Percentiles rank a stretch among this genome's conserved stretches.
Evolutionary conservation across 92 coral and sea anemone species (phyloP).

Genomic region (Anthopleura xanthogrammica): DNA sequence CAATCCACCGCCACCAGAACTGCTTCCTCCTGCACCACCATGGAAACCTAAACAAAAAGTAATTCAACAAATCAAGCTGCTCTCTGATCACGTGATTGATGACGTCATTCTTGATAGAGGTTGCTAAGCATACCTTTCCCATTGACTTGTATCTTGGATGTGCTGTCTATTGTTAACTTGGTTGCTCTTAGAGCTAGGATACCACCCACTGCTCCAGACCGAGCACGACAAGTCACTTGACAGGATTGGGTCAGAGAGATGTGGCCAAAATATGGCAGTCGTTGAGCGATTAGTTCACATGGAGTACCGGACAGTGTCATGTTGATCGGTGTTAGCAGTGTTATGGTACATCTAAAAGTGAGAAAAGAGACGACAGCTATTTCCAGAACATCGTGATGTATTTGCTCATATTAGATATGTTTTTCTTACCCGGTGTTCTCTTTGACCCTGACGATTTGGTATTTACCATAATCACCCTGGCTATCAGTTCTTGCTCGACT

Average conservation of each 20-base stretch:
- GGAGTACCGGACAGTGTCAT: neutral
- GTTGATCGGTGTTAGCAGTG: slow-evolving; percentile 21
- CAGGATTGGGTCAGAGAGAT: slow-evolving; percentile 48
- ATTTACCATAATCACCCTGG: slow-evolving; percentile 35
- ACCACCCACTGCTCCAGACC: slow-evolving; percentile 41
- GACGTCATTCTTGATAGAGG: neutral
- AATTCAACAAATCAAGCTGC: neutral
- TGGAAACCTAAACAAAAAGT: slow-evolving; percentile 33
- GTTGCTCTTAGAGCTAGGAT: slow-evolving; percentile 50
- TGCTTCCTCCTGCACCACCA: slow-evolving; percentile 65
- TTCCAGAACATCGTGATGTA: too few relatives aligned
- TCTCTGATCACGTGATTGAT: neutral
- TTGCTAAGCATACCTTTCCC: neutral
- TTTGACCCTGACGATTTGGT: slow-evolving; percentile 36
- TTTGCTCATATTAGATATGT: too few relatives aligned
- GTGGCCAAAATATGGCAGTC: slow-evolving; percentile 32
- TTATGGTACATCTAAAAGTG: slow-evolving; percentile 30
- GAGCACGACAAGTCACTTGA: slow-evolving; percentile 24
- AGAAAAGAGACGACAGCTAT: too few relatives aligned
- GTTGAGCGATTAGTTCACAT: slow-evolving; percentile 36
- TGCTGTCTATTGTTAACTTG: slow-evolving; percentile 42
- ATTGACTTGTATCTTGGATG: slow-evolving; percentile 33
- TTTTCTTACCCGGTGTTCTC: slow-evolving; percentile 31
- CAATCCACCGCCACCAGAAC: slow-evolving; percentile 67
- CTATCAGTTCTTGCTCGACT: slow-evolving; percentile 23